These are phyloP conservation scores for Clarias platycephalus DNA, from an alignment of 2,797 vertebrate genomes.

Conservation along the genomic window DNA sequence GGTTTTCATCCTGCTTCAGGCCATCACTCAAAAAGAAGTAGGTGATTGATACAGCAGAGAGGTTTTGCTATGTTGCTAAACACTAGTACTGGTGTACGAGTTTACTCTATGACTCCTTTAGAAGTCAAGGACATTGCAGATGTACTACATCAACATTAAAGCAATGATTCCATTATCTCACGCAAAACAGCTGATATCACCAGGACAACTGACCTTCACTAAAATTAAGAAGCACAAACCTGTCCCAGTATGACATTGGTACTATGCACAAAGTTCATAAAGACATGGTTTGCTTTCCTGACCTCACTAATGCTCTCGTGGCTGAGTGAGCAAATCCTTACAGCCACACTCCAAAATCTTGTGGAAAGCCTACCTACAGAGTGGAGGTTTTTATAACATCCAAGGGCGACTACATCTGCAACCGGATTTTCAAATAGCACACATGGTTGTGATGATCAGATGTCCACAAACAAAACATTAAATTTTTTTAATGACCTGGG, in stretches of 20 bases:
- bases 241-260: not conserved
- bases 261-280: not conserved
- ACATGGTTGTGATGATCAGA: not conserved
- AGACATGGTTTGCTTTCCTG: not conserved
- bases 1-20: conserved; percentile 47
- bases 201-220: not conserved
- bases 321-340: not conserved
- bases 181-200: not conserved
- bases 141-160: not conserved
- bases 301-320: not conserved
- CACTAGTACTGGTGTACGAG: not conserved
- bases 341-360: not conserved
- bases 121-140: conserved; percentile 33
- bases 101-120: not conserved
- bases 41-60: conserved; percentile 44
- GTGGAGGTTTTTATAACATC: not conserved
- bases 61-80: conserved; percentile 29
- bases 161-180: conserved; percentile 17
- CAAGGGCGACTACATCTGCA: not conserved
- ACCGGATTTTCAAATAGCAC: not conserved
- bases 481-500: conserved; percentile 13
- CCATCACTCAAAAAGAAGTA: conserved; percentile 47
- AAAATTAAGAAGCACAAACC: not conserved
- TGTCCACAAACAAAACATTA: not conserved
- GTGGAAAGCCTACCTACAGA: not conserved